Evolutionary conservation across 2,113 vertebrate species (phyloP).

Genomic region (Tetrax tetrax): DNA sequence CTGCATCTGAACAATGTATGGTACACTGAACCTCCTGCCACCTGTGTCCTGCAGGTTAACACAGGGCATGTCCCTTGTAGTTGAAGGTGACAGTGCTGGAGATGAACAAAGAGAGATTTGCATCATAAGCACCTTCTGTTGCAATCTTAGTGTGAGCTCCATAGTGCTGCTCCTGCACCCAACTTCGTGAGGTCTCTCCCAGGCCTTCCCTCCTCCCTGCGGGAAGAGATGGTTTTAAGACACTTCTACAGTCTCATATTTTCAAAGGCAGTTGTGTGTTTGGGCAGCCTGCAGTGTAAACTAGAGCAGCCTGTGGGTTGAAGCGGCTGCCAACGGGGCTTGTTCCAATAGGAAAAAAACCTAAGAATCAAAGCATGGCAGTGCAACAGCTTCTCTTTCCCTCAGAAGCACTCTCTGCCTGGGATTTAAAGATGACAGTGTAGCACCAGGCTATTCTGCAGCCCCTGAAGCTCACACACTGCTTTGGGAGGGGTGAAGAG

Average conservation of each 20-base stretch:
- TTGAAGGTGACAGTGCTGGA: background rate
- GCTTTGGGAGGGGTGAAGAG: background rate
- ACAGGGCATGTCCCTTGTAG: background rate
- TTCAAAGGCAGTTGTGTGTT: background rate
- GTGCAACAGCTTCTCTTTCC: background rate
- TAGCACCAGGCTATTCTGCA: background rate
- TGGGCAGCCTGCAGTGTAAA: background rate
- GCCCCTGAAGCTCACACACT: background rate
- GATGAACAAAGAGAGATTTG: background rate
- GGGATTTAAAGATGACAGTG: background rate
- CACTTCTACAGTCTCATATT: background rate
- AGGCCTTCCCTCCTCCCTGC: background rate
- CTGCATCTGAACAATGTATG: background rate
- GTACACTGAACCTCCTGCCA: background rate
- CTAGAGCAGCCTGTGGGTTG: background rate
- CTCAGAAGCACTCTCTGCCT: background rate
- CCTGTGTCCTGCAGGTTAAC: background rate
- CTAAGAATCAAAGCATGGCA: background rate
- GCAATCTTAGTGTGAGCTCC: rapidly evolving
- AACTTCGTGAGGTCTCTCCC: background rate
- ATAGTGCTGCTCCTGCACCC: background rate
- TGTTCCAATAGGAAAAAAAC: background rate
- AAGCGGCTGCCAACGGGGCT: background rate
- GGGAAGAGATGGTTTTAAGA: background rate
- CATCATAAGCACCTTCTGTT: background rate